Base-by-base conservation (phyloP, 2,797 vertebrate genomes). In the Catharus ustulatus region DNA sequence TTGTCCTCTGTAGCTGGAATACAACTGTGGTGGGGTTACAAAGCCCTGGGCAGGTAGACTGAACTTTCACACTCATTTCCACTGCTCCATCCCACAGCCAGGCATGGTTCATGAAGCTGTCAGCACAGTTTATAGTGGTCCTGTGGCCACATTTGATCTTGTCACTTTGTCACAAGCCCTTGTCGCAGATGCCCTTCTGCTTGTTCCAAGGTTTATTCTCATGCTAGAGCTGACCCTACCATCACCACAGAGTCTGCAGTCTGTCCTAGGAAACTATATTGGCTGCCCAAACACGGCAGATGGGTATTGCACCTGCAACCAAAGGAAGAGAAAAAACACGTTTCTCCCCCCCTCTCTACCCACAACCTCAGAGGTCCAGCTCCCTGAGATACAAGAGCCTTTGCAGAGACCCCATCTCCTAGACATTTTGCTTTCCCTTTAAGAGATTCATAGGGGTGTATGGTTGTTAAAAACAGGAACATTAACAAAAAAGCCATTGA, bases 351-450 rank as follows among this genome's bases (percentile, higher is more conserved):
- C 0, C 5, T 72, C 29, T 36, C 17, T 42, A 40, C 15, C 11
- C 42, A 61, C 42, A 79, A 8, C 30, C 49, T 79, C 59, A 36
- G 59, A 54, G 48, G 13, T 51, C 34, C 43, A 54, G 0, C 17
- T 11, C 11, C 19, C 24, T 55, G 43, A 32, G 16, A 36, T 6
- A 2, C 2, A 13, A 7, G 3, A 57, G 2, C 38, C 29, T 72
- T 32, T 54, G 23, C 10, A 67, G 62, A 88, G 22, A 49, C 2
- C 6, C 43, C 1, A 0, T 24, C 19, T 71, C 23, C 52, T 38
- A 68, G 13, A 10, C 2, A 1, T 75, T 72, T 57, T 0, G 0
- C 12, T 59, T 76, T 64, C 29, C 15, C 8, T 71, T 61, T 46
- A 46, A 9, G 23, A 81, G 9, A 20, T 38, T 84, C 46, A 40